A percentile compares a stretch with the other conserved stretches of the same genome.
Conservation (phyloP, 2,797 vertebrate species). For the Mus minutoides region DNA sequence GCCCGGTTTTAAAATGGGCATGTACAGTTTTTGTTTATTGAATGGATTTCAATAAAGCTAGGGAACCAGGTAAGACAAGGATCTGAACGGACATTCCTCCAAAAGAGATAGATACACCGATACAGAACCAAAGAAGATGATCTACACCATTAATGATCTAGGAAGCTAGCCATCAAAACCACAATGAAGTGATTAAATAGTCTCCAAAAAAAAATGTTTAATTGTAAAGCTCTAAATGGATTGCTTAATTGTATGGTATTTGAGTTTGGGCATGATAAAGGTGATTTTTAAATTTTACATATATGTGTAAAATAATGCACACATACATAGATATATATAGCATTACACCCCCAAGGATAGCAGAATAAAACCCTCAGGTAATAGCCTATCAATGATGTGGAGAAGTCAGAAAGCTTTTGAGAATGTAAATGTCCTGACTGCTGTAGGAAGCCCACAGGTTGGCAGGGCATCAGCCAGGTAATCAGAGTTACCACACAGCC, state of each 20-base stretch:
- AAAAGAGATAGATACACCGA: slow-evolving; percentile 28
- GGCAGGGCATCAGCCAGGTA: neutral
- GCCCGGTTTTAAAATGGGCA: slow-evolving; percentile 22
- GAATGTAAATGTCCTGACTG: neutral
- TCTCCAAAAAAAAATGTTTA: slow-evolving; percentile 9
- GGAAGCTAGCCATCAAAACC: slow-evolving; percentile 41
- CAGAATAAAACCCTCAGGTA: slow-evolving; percentile 29
- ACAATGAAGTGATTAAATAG: slow-evolving; percentile 32
- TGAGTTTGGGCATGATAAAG: slow-evolving; percentile 54
- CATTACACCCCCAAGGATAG: neutral
- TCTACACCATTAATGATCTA: neutral
- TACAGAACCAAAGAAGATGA: neutral
- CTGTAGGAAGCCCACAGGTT: neutral
- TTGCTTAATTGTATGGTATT: neutral
- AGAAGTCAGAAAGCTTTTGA: neutral
- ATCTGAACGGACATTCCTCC: slow-evolving; percentile 2
- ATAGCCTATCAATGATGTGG: slow-evolving; percentile 2
- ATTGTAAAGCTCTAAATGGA: neutral
- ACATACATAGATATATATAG: neutral
- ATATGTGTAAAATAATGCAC: neutral
- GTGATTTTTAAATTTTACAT: slow-evolving; percentile 11
- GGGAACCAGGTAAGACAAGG: neutral
- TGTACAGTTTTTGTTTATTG: neutral
- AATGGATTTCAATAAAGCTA: neutral
- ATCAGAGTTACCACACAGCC: neutral